Conservation (phyloP, 2,113 vertebrate species). For the Gnathonemus longibarbis region DNA sequence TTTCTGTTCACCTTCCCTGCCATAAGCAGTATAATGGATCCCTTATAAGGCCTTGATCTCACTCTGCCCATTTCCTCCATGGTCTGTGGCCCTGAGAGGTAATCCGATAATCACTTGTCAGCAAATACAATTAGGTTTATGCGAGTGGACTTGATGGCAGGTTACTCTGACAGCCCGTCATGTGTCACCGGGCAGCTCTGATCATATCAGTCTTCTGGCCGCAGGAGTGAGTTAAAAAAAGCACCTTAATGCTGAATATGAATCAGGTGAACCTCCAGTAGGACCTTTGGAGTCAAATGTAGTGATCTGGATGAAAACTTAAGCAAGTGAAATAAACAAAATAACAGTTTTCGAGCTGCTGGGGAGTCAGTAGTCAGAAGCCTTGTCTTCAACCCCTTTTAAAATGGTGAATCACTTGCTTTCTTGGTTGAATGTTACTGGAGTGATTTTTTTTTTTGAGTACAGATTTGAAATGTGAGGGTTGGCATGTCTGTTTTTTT, state of each 20-base stretch:
- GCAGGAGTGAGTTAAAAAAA: not conserved
- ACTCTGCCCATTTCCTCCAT: not conserved
- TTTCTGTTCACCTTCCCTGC: not conserved
- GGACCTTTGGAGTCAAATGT: not conserved
- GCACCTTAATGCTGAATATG: not conserved
- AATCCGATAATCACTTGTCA: constrained; percentile 3
- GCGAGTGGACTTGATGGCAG: not conserved
- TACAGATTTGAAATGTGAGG: not conserved
- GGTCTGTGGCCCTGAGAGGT: not conserved
- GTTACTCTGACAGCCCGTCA: not conserved
- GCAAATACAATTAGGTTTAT: not conserved
- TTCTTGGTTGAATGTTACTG: not conserved
- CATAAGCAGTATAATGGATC: not conserved
- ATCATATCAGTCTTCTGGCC: not conserved
- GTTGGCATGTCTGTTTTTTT: not conserved
- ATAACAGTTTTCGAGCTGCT: not conserved
- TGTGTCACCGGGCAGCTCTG: not conserved
- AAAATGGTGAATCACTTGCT: not conserved
- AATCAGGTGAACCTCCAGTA: not conserved
- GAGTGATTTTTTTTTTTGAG: not conserved
- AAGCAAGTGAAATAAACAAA: not conserved
- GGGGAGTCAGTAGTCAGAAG: not conserved
- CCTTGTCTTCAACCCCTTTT: not conserved
- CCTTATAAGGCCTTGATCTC: not conserved
- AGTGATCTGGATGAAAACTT: not conserved